These are phyloP conservation scores for Adelges cooleyi DNA, from an alignment of 1,140 invertebrate genomes.

Conservation along the genomic window DNA sequence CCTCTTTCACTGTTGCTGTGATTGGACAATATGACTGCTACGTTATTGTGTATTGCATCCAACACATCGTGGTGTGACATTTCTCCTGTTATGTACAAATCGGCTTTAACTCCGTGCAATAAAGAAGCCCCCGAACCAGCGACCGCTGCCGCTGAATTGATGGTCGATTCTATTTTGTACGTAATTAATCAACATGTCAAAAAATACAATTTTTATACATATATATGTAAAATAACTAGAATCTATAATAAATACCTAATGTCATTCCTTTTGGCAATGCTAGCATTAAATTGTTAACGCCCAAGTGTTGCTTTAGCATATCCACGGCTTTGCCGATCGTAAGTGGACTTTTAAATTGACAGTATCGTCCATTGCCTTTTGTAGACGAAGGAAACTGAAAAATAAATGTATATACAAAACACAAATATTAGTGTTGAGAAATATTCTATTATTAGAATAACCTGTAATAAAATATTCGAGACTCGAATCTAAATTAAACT, in stretches of 20 bases:
- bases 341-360: not conserved
- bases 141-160: slow-evolving; percentile 61
- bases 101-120: slow-evolving; percentile 55
- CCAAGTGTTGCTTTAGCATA: not conserved
- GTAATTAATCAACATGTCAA: not conserved
- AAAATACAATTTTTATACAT: not conserved
- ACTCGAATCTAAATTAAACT: too few species aligned
- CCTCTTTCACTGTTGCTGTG: slow-evolving; percentile 93
- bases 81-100: slow-evolving; percentile 83
- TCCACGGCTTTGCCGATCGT: not conserved
- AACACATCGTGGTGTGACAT: slow-evolving; percentile 92
- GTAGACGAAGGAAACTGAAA: not conserved
- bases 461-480: too few species aligned
- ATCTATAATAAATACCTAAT: not conserved
- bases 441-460: too few species aligned
- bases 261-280: slow-evolving; percentile 2
- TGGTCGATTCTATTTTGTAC: not conserved
- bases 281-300: slow-evolving; percentile 10
- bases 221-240: not conserved
- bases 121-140: slow-evolving; percentile 77
- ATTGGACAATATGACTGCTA: slow-evolving; percentile 77
- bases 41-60: slow-evolving; percentile 65
- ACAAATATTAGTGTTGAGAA: too few species aligned
- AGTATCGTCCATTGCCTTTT: not conserved
- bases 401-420: too few species aligned